Percentiles rank a stretch among this genome's conserved stretches.
These are phyloP conservation scores for Anoplophora glabripennis DNA, from an alignment of 1,140 invertebrate species.

Conservation along the genomic window DNA sequence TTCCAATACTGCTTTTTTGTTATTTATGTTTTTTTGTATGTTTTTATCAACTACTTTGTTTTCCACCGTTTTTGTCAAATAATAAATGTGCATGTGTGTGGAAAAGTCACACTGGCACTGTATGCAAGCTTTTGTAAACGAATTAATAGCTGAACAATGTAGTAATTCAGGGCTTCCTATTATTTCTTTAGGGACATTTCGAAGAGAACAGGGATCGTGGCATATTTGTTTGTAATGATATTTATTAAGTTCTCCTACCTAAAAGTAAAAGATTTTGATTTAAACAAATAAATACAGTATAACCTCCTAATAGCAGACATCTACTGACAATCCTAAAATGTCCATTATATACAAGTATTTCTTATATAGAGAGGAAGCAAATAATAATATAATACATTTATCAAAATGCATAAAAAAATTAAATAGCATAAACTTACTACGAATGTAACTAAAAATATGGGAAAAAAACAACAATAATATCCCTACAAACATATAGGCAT, in stretches of 20 bases:
- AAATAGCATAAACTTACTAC: too few relatives aligned
- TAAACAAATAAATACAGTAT: too few relatives aligned
- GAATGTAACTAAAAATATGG: too few relatives aligned
- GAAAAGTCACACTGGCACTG: constrained; percentile 33
- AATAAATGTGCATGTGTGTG: constrained; percentile 41
- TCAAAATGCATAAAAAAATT: too few relatives aligned
- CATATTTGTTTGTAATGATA: constrained; percentile 43
- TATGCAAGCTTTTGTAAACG: constrained; percentile 26
- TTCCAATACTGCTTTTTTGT: constrained; percentile 21
- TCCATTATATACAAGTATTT: too few relatives aligned
- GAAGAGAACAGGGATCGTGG: constrained; percentile 37
- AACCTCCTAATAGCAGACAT: too few relatives aligned
- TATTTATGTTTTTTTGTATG: constrained; percentile 23
- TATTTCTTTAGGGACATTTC: constrained; percentile 35
- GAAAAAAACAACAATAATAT: too few relatives aligned
- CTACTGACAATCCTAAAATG: too few relatives aligned
- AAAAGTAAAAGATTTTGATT: too few relatives aligned
- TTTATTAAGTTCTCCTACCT: constrained; percentile 4
- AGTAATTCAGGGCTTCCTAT: constrained; percentile 33
- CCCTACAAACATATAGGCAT: too few relatives aligned
- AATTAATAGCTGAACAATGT: constrained; percentile 34
- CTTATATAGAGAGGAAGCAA: too few relatives aligned
- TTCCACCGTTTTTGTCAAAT: constrained; percentile 28
- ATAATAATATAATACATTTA: too few relatives aligned
- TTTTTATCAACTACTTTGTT: constrained; percentile 23